phyloP scores from a whole-genome alignment of 2,888 invertebrate genomes.

The Ichneumoninae sp. region DNA sequence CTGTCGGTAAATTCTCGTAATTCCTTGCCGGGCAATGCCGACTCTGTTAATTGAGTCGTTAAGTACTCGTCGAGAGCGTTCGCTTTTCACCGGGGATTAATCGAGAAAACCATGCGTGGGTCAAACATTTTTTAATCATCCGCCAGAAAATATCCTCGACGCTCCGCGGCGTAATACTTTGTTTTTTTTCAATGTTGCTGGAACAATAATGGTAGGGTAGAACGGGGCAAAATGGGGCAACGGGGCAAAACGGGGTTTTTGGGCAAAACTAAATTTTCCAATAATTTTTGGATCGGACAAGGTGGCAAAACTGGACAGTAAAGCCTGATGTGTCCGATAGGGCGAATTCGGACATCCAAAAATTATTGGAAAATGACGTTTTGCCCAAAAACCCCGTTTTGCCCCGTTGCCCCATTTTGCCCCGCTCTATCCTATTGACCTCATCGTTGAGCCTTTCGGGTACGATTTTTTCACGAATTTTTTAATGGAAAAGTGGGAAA shows the following conservation, averaged over 20 bases:
- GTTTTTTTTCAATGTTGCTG: not conserved
- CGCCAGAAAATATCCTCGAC: not conserved
- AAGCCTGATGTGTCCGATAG: too few relatives aligned
- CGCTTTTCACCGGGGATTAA: not conserved
- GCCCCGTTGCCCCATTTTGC: too few relatives aligned
- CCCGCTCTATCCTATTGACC: not conserved
- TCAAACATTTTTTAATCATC: not conserved
- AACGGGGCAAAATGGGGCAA: too few relatives aligned
- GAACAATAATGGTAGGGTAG: too few relatives aligned
- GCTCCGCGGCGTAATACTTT: not conserved
- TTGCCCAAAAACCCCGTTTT: too few relatives aligned
- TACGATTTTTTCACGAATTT: not conserved
- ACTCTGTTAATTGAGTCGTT: slow-evolving; percentile 38
- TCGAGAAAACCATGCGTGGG: not conserved
- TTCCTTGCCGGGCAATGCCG: slow-evolving; percentile 13
- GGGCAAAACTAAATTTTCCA: too few relatives aligned
- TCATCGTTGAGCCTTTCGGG: not conserved
- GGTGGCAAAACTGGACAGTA: too few relatives aligned
- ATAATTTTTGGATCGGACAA: too few relatives aligned
- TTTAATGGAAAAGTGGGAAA: not conserved
- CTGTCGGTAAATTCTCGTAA: slow-evolving; percentile 27
- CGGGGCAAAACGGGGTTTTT: too few relatives aligned
- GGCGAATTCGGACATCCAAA: too few relatives aligned
- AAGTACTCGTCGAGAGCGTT: slow-evolving; percentile 29
- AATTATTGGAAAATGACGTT: too few relatives aligned